Percentiles rank a stretch among this genome's conserved stretches.
These are phyloP conservation scores for Nymphalis c-album DNA, from an alignment of 2,888 invertebrate genomes.

Conservation along the genomic window DNA sequence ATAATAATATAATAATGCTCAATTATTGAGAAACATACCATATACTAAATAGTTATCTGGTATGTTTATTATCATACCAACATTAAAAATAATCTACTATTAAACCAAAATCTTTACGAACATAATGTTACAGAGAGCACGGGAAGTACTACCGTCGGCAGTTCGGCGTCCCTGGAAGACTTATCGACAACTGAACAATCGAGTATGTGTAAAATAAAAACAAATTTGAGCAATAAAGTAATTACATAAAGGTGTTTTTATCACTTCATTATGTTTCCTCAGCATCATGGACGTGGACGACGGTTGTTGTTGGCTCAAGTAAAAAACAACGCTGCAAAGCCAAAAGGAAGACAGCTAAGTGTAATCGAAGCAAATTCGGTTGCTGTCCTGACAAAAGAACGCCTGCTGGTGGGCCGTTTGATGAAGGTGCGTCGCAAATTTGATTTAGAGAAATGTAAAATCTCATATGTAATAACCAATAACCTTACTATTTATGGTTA, in stretches of 20 bases:
- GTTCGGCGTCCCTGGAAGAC: slow-evolving; percentile 7
- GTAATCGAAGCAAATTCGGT: slow-evolving; percentile 85
- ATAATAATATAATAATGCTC: too few species aligned
- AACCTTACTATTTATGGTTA: neutral
- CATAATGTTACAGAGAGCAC: neutral
- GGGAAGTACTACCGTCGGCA: slow-evolving; percentile 23
- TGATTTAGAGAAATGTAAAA: neutral
- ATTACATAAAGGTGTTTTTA: neutral
- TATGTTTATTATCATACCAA: neutral
- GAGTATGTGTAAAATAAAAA: slow-evolving; percentile 14
- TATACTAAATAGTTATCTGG: neutral
- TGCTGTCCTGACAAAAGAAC: slow-evolving; percentile 92
- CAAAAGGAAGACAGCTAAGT: slow-evolving; percentile 73
- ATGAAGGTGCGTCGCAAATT: slow-evolving; percentile 77
- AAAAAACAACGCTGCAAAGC: slow-evolving; percentile 81
- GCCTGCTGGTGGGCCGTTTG: slow-evolving; percentile 90
- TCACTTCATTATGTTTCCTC: slow-evolving; percentile 32
- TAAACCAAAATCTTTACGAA: neutral
- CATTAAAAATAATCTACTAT: neutral
- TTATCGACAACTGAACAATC: slow-evolving; percentile 33
- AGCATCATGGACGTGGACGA: slow-evolving; percentile 79
- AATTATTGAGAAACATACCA: too few species aligned
- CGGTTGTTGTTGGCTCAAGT: slow-evolving; percentile 71
- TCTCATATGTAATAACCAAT: too few species aligned
- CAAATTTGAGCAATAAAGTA: slow-evolving; percentile 13